Evolutionary conservation across 2,888 invertebrate species (phyloP), one percentile per base, ranked within the genome.

Genomic region (Protophormia terraenovae): DNA sequence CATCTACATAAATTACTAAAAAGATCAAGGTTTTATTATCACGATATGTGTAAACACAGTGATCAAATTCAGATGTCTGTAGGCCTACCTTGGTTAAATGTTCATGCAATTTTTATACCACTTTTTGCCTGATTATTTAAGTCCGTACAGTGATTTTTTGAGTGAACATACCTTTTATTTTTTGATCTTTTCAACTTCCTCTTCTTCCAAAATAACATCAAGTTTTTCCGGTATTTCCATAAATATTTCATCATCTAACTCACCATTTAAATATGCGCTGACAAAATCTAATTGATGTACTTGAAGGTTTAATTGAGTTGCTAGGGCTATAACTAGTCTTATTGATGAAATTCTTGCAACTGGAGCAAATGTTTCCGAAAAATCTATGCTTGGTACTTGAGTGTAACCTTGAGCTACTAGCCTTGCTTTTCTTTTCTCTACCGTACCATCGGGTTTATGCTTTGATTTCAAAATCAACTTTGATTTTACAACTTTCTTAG

Each of bases 361-460:
- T 2, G 78, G 84, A 8, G 83, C 88, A 81, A 89, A 90, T 1
- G 89, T 89, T 67, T 90, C 88, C 12, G 88, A 84, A 83, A 89
- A 90, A 85, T 89, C 89, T 53, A 87, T 78, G 22, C 89, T 89
- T 38, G 87, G 88, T 79, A 87, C 86, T 76, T 90, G 90, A 4
- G 86, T 86, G 78, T 87, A 90, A 16, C 90, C 90, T 79, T 88
- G 87, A 22, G 89, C 89, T 6, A 90, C 90, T 29, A 90, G 64
- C 35, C 90, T 50, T 3, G 47, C 47, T 50, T 50, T 50, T 19
- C 47, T 50, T 19, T 50, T 50, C 3, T 19, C 8, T 7, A 50
- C 16, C 3, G 16, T 50, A 3, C 47, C 19, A 50, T 50, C 22
- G n/a, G n/a, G n/a, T n/a, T n/a, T n/a, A n/a, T n/a, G n/a, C n/a